A percentile compares a stretch with the other conserved stretches of the same genome.
Evolutionary conservation across 2,888 invertebrate genomes (phyloP).

Genomic region (Trachelus stipa): DNA sequence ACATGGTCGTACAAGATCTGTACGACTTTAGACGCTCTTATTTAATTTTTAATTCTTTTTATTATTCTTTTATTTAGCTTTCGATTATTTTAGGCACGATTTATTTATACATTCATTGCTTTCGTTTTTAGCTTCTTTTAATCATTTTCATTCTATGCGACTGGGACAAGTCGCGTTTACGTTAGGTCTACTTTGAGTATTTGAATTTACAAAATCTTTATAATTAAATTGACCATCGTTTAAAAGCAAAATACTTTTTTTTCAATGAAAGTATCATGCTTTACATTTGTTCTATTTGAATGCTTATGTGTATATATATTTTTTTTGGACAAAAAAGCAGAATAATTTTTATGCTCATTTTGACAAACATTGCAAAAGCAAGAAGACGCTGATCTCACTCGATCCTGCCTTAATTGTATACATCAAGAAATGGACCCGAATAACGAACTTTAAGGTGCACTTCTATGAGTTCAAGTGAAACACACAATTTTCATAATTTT

Average conservation of each 20-base stretch:
- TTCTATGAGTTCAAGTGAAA: neutral
- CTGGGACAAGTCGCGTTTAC: neutral
- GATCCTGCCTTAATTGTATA: neutral
- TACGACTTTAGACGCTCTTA: constrained; percentile 59
- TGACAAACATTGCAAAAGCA: neutral
- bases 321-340: neutral
- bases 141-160: neutral
- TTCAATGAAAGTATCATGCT: neutral
- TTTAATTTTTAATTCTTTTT: constrained; percentile 14
- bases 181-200: neutral
- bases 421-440: neutral
- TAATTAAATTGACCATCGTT: constrained; percentile 1
- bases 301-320: neutral
- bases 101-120: constrained; percentile 42
- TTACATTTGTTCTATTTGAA: neutral
- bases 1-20: constrained; percentile 28
- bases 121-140: neutral
- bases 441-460: neutral
- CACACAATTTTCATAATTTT: neutral
- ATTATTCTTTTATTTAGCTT: constrained; percentile 32
- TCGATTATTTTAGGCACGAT: constrained; percentile 49
- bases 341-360: neutral
- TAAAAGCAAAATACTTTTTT: constrained; percentile 9
- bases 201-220: neutral
- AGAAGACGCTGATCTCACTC: neutral